phyloP scores from a whole-genome alignment of 2,113 vertebrate genomes.

The Dunckerocampus dactyliophorus region DNA sequence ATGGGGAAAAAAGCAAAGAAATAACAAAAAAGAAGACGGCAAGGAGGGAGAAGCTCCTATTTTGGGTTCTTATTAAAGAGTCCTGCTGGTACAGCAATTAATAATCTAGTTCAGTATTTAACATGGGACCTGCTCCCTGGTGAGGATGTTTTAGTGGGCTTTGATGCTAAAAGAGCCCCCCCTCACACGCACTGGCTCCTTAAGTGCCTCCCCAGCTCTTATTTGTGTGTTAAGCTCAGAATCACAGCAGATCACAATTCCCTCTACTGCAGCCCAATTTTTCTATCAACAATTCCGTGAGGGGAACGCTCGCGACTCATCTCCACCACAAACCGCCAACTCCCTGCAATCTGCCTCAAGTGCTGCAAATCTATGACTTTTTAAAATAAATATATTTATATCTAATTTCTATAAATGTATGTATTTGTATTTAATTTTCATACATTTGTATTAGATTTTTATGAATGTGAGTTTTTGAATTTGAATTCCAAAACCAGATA shows the following conservation, averaged over 20 bases:
- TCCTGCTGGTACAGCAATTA: slow-evolving; percentile 73
- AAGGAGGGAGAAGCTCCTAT: slow-evolving; percentile 50
- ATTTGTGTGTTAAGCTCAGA: slow-evolving; percentile 67
- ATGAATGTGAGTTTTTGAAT: not conserved
- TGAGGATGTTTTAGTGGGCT: slow-evolving; percentile 68
- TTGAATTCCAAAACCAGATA: too few species aligned
- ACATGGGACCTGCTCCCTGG: slow-evolving; percentile 68
- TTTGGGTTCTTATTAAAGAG: slow-evolving; percentile 71
- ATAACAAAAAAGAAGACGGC: slow-evolving; percentile 1
- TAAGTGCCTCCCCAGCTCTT: slow-evolving; percentile 70
- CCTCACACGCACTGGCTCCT: slow-evolving; percentile 28
- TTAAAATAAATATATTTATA: slow-evolving; percentile 19
- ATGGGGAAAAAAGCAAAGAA: not conserved
- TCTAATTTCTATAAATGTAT: not conserved
- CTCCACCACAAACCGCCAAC: slow-evolving; percentile 32
- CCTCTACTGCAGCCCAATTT: slow-evolving; percentile 70
- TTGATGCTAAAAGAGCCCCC: slow-evolving; percentile 65
- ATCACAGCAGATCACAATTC: slow-evolving; percentile 71
- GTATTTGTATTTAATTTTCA: not conserved
- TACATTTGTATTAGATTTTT: not conserved
- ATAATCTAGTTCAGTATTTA: slow-evolving; percentile 75
- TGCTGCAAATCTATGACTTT: slow-evolving; percentile 58
- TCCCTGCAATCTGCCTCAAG: slow-evolving; percentile 58
- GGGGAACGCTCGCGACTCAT: slow-evolving; percentile 65
- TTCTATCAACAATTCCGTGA: slow-evolving; percentile 37